These are phyloP conservation scores for Drosophila pseudotalamancana DNA, from an alignment of 2,888 invertebrate genomes.

Conservation along the genomic window DNA sequence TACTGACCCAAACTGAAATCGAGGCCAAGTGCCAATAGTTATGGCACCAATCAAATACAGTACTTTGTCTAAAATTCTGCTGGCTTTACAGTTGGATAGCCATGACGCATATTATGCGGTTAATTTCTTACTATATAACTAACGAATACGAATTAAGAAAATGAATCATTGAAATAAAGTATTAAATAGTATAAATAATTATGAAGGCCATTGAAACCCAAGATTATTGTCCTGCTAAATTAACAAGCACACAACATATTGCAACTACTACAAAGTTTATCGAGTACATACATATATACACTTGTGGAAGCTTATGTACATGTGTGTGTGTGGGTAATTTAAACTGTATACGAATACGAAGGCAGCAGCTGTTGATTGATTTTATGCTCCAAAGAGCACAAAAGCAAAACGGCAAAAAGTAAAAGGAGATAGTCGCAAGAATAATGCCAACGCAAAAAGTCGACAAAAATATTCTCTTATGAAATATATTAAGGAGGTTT, in stretches of 20 bases:
- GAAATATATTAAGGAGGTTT: neutral
- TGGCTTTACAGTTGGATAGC: neutral
- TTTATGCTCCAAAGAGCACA: conserved; percentile 61
- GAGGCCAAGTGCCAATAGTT: conserved; percentile 39
- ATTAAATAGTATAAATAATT: neutral
- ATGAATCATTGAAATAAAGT: neutral
- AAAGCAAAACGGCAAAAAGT: conserved; percentile 29
- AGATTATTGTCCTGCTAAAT: conserved; percentile 11
- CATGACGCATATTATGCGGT: too few relatives aligned
- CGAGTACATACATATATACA: conserved; percentile 5
- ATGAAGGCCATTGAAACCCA: conserved; percentile 2
- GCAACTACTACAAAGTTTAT: too few relatives aligned
- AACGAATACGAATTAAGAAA: neutral
- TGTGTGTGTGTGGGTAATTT: conserved; percentile 47
- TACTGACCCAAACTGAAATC: conserved; percentile 19
- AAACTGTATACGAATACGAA: conserved; percentile 35
- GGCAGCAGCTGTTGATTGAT: conserved; percentile 71
- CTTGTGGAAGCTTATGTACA: conserved; percentile 4
- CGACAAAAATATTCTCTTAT: conserved; percentile 15
- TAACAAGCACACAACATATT: conserved; percentile 5
- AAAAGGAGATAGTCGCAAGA: conserved; percentile 33
- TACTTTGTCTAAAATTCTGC: neutral
- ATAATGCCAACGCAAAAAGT: neutral
- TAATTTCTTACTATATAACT: too few relatives aligned
- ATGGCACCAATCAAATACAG: neutral